Evolutionary conservation across 1,140 invertebrate species (phyloP).

Genomic region (Trichogramma pretiosum): DNA sequence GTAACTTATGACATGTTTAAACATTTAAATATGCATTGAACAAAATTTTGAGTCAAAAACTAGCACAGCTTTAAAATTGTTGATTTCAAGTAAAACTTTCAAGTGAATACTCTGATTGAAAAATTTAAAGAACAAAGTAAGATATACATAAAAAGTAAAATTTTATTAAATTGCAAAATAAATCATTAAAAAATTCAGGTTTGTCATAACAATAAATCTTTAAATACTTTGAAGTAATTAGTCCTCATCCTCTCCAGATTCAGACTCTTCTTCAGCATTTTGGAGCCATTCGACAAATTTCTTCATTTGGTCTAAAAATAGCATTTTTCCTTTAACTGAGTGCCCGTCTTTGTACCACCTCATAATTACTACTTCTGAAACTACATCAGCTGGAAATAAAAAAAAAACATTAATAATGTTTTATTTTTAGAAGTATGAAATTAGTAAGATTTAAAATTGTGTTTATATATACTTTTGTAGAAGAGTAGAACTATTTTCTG

Average conservation of each 20-base stretch:
- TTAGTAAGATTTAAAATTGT: slow-evolving; percentile 5
- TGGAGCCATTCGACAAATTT: slow-evolving; percentile 95
- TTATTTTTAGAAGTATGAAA: slow-evolving; percentile 7
- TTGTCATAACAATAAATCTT: slow-evolving; percentile 1
- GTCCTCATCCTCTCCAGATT: slow-evolving; percentile 46
- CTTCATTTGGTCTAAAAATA: slow-evolving; percentile 96
- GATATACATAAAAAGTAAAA: background rate
- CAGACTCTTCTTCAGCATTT: slow-evolving; percentile 83
- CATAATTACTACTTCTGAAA: slow-evolving; percentile 84
- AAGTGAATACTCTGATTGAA: no score
- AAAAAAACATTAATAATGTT: slow-evolving; percentile 10
- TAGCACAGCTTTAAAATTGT: no score
- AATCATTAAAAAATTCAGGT: slow-evolving; percentile 3
- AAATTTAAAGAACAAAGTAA: no score
- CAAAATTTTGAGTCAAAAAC: no score
- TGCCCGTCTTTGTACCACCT: slow-evolving; percentile 92
- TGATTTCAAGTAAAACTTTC: no score
- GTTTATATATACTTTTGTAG: slow-evolving; percentile 71
- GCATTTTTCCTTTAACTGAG: slow-evolving; percentile 88
- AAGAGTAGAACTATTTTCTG: slow-evolving; percentile 93
- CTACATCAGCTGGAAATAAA: slow-evolving; percentile 60
- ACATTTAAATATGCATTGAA: no score
- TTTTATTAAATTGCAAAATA: slow-evolving; percentile 5
- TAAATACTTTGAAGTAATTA: slow-evolving; percentile 26
- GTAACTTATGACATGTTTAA: slow-evolving; percentile 8